phyloP scores from a whole-genome alignment of 2,113 vertebrate genomes.

The Calidris pygmaea region DNA sequence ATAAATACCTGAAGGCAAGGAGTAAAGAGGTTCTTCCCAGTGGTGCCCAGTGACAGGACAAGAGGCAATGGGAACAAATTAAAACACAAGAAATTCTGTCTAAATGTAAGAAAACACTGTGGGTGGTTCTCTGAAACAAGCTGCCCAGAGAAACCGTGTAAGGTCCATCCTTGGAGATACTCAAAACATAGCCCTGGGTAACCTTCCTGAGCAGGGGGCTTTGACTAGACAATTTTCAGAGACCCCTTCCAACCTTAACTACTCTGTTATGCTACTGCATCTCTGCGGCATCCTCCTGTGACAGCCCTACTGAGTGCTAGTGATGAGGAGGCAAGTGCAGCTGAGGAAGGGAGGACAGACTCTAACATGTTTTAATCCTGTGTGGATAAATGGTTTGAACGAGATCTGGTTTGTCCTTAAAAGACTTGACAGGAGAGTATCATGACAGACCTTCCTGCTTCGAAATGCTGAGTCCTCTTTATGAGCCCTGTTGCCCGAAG shows the following conservation, averaged over 20 bases:
- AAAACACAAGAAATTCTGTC: background rate
- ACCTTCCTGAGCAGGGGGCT: background rate
- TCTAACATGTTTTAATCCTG: background rate
- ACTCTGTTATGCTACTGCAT: background rate
- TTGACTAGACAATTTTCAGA: background rate
- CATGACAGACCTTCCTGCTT: background rate
- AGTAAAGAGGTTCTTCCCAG: background rate
- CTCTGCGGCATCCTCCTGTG: background rate
- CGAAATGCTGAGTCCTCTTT: background rate
- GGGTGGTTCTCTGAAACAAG: background rate
- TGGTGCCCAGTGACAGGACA: background rate
- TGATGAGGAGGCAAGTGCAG: background rate
- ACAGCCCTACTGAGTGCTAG: background rate
- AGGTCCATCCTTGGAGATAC: background rate
- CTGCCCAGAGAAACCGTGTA: background rate
- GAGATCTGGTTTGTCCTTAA: background rate
- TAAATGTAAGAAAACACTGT: background rate
- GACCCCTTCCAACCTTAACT: background rate
- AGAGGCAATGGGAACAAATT: background rate
- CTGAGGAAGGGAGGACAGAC: background rate
- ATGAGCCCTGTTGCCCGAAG: background rate
- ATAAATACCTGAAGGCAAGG: background rate
- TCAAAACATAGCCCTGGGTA: background rate
- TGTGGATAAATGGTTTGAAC: background rate
- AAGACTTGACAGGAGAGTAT: background rate